phyloP scores from a whole-genome alignment of 1,140 invertebrate genomes.

The Battus philenor region DNA sequence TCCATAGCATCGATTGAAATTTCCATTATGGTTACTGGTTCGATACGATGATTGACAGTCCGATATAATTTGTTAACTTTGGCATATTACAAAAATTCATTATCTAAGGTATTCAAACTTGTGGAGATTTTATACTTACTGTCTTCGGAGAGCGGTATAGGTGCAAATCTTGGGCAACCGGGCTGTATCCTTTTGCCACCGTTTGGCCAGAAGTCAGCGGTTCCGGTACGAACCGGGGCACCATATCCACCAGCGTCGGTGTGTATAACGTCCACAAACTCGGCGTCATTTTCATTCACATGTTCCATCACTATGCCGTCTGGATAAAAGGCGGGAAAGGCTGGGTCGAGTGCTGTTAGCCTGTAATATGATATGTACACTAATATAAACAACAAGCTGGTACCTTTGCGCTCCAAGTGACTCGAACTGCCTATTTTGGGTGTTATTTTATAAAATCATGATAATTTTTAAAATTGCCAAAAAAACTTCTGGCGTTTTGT shows the following conservation, averaged over 20 bases:
- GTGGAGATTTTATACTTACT: constrained; percentile 58
- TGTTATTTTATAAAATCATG: too few relatives aligned
- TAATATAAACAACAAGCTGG: too few relatives aligned
- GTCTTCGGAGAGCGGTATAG: constrained; percentile 62
- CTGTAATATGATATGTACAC: constrained; percentile 50
- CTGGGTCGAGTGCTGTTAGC: constrained; percentile 78
- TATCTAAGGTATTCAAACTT: too few relatives aligned
- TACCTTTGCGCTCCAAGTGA: too few relatives aligned
- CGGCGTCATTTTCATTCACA: constrained; percentile 79
- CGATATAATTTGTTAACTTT: too few relatives aligned
- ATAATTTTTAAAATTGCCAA: too few relatives aligned
- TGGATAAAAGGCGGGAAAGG: constrained; percentile 78
- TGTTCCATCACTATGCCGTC: constrained; percentile 75
- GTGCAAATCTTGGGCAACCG: constrained; percentile 74
- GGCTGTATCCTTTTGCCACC: constrained; percentile 77
- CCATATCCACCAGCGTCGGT: constrained; percentile 80
- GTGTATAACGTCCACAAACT: constrained; percentile 83
- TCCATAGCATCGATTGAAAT: too few relatives aligned
- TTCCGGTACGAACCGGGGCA: constrained; percentile 75
- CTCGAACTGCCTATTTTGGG: too few relatives aligned
- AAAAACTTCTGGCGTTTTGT: too few relatives aligned
- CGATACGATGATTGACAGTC: too few relatives aligned
- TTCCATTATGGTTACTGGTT: too few relatives aligned
- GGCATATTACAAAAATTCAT: too few relatives aligned
- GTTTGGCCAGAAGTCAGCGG: constrained; percentile 81